Evolutionary conservation across 30 jellyfish, hydroid and myxozoan species (phyloP).

Genomic region (Sanderia malayensis): DNA sequence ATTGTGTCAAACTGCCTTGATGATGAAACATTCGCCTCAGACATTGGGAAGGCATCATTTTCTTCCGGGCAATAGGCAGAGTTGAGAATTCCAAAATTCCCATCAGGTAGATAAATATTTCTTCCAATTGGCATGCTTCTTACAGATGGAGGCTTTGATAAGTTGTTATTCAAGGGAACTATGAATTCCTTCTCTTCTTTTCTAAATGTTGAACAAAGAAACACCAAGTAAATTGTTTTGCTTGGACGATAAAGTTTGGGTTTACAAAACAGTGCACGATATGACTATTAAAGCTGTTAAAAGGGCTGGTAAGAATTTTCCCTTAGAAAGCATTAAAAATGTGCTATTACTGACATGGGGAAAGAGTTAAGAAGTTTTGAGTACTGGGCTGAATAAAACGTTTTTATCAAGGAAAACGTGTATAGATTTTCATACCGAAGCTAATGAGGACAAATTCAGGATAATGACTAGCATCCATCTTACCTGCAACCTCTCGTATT

Average conservation of each 20-base stretch:
- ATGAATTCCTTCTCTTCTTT: slow-evolving; percentile 62
- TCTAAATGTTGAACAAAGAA: slow-evolving; percentile 21
- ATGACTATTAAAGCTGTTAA: too few relatives aligned
- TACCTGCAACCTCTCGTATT: slow-evolving; percentile 73
- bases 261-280: too few relatives aligned
- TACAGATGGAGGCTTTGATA: slow-evolving; percentile 85
- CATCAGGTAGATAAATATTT: slow-evolving; percentile 81
- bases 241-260: too few relatives aligned
- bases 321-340: too few relatives aligned
- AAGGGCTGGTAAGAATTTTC: too few relatives aligned
- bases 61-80: slow-evolving; percentile 74
- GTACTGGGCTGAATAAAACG: too few relatives aligned
- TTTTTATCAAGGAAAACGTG: background rate
- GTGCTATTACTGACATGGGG: too few relatives aligned
- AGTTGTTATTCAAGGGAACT: slow-evolving; percentile 77
- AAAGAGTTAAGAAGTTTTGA: too few relatives aligned
- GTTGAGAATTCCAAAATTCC: slow-evolving; percentile 68
- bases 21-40: background rate
- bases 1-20: slow-evolving; percentile 20
- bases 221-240: too few relatives aligned
- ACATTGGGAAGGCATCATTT: background rate
- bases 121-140: slow-evolving; percentile 82
- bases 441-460: too few relatives aligned
- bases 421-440: background rate
- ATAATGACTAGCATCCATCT: slow-evolving; percentile 3